Evolutionary conservation across 1,140 invertebrate species (phyloP).

Genomic region (Penaeus japonicus): DNA sequence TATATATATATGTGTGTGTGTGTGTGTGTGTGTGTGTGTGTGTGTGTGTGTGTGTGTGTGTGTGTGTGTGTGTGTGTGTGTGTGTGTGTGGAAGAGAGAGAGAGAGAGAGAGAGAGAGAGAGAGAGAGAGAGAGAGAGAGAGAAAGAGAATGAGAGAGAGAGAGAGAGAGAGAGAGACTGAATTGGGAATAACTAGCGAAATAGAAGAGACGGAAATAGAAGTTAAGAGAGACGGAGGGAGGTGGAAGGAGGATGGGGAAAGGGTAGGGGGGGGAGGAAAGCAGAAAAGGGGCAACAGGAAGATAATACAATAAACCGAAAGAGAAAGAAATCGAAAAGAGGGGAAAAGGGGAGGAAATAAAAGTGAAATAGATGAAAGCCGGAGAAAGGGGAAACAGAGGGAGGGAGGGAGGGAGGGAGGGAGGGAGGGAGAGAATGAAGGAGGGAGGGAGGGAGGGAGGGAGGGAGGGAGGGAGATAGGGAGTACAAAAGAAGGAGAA

Average conservation of each 20-base stretch:
- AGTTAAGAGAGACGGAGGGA: not conserved
- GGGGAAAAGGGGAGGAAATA: not conserved
- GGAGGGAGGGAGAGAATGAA: too few species aligned
- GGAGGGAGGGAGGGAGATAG: too few species aligned
- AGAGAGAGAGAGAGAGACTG: not conserved
- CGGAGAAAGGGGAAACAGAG: too few species aligned
- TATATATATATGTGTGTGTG: too few species aligned
- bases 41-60: too few species aligned
- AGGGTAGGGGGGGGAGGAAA: not conserved
- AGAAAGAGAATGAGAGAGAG: too few species aligned
- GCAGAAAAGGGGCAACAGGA: not conserved
- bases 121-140: not conserved
- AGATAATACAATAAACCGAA: not conserved
- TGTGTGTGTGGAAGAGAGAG: not conserved
- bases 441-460: too few species aligned
- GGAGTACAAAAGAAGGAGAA: too few species aligned
- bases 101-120: not conserved
- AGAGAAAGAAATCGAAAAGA: not conserved
- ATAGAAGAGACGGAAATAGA: not conserved
- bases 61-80: too few species aligned
- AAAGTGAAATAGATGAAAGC: too few species aligned
- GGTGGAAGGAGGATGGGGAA: not conserved
- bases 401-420: too few species aligned
- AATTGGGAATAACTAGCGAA: not conserved
- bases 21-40: too few species aligned